phyloP scores from a whole-genome alignment of 2,797 vertebrate genomes.

The Thripadectes ignobilis region DNA sequence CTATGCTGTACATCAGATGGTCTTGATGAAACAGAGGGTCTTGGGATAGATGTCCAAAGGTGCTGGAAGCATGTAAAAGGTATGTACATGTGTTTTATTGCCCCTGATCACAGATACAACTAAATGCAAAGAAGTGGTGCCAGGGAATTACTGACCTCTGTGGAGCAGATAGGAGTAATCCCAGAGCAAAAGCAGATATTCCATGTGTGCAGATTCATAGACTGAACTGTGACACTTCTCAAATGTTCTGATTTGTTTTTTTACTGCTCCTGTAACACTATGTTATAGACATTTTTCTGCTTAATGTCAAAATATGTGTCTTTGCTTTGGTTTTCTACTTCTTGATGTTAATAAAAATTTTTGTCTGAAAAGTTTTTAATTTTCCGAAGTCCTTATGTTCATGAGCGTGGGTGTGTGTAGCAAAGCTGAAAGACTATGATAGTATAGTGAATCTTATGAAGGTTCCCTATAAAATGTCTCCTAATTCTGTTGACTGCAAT shows the following conservation, averaged over 20 bases:
- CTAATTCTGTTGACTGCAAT: background rate
- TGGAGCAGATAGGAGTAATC: slow-evolving; percentile 2
- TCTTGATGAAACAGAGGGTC: background rate
- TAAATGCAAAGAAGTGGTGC: background rate
- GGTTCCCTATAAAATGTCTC: background rate
- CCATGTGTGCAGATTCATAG: background rate
- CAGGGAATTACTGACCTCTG: slow-evolving; percentile 35
- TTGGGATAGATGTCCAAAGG: background rate
- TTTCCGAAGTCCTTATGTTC: background rate
- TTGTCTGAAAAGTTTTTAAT: background rate
- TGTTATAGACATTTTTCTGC: background rate
- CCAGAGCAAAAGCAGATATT: slow-evolving; percentile 36
- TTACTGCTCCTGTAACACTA: background rate
- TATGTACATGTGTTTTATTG: slow-evolving; percentile 25
- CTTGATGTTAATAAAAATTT: background rate
- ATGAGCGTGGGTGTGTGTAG: background rate
- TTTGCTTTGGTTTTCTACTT: background rate
- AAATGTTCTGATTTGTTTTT: background rate
- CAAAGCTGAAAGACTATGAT: background rate
- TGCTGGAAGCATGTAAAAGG: slow-evolving; percentile 35
- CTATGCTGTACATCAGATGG: background rate
- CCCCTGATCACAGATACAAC: background rate
- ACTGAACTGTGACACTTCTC: background rate
- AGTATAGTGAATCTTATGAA: background rate
- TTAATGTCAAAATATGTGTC: background rate